Percentiles rank a stretch among this genome's conserved stretches.
Evolutionary conservation across 2,113 vertebrate genomes (phyloP).

Genomic region (Leptobrachium leishanense): DNA sequence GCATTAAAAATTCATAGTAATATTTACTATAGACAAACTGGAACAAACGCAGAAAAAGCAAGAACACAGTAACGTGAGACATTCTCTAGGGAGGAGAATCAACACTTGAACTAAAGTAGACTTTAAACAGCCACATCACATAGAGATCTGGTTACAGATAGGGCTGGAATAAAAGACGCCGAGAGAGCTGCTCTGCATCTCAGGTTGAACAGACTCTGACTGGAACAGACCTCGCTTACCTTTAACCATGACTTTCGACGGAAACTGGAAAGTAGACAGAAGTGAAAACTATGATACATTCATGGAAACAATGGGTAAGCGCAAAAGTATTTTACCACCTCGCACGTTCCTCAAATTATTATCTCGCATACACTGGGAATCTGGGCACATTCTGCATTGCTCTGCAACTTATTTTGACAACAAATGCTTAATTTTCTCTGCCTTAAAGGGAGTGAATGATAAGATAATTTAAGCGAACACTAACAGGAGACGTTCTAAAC

Average conservation of each 20-base stretch:
- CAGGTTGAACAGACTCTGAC: slow-evolving; percentile 39
- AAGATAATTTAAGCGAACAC: too few species aligned
- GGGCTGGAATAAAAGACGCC: slow-evolving; percentile 66
- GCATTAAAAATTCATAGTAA: too few species aligned
- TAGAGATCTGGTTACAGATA: slow-evolving; percentile 69
- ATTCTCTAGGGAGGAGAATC: slow-evolving; percentile 19
- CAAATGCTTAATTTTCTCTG: too few species aligned
- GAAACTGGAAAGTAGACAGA: slow-evolving; percentile 81
- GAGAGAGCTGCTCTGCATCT: slow-evolving; percentile 45
- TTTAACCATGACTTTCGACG: slow-evolving; percentile 77
- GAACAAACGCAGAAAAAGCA: too few species aligned
- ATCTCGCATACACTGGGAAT: too few species aligned
- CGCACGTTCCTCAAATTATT: too few species aligned
- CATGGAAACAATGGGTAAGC: slow-evolving; percentile 91
- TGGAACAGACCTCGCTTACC: slow-evolving; percentile 16
- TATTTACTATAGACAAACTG: too few species aligned
- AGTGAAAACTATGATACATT: slow-evolving; percentile 88
- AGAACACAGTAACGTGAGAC: neutral
- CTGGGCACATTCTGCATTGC: too few species aligned
- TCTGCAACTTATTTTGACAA: too few species aligned
- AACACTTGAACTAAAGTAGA: slow-evolving; percentile 45
- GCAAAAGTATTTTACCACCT: neutral
- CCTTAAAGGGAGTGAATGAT: too few species aligned
- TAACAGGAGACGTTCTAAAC: too few species aligned
- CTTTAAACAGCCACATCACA: slow-evolving; percentile 87